Percentiles rank a stretch among this genome's conserved stretches.
phyloP scores from a whole-genome alignment of 1,140 invertebrate species.

The Heliconius eleuchia region DNA sequence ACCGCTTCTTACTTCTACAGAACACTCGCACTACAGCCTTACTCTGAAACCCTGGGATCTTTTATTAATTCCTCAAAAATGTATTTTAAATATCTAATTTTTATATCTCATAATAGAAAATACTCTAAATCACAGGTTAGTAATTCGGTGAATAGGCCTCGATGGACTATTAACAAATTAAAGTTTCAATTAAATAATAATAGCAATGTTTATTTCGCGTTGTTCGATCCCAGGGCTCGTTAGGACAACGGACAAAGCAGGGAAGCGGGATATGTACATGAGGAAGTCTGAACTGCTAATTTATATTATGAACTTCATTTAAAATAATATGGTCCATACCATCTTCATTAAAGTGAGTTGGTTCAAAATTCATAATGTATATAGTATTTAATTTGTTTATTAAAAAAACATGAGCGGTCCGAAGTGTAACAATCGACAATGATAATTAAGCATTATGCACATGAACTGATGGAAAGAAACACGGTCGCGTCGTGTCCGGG shows the following conservation, averaged over 20 bases:
- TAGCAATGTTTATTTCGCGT: neutral
- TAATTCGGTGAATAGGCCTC: constrained; percentile 36
- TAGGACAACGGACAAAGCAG: neutral
- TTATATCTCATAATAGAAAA: neutral
- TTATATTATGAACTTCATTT: neutral
- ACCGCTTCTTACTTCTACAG: constrained; percentile 66
- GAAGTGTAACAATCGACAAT: neutral
- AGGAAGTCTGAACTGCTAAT: neutral
- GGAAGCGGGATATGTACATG: constrained; percentile 20
- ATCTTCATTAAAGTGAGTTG: neutral
- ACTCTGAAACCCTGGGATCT: neutral
- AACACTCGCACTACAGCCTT: constrained; percentile 44
- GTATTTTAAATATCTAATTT: neutral
- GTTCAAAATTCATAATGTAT: neutral
- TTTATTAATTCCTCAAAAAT: neutral
- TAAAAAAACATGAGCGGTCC: neutral
- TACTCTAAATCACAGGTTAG: constrained; percentile 35
- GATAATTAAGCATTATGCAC: neutral
- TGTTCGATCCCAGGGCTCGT: neutral
- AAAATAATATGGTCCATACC: neutral
- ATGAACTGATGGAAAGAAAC: neutral
- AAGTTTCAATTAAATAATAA: neutral
- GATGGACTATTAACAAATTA: constrained; percentile 15
- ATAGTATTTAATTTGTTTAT: neutral
- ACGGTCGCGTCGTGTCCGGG: neutral